phyloP scores from a whole-genome alignment of 2,888 invertebrate genomes.

The Andrena praecox region DNA sequence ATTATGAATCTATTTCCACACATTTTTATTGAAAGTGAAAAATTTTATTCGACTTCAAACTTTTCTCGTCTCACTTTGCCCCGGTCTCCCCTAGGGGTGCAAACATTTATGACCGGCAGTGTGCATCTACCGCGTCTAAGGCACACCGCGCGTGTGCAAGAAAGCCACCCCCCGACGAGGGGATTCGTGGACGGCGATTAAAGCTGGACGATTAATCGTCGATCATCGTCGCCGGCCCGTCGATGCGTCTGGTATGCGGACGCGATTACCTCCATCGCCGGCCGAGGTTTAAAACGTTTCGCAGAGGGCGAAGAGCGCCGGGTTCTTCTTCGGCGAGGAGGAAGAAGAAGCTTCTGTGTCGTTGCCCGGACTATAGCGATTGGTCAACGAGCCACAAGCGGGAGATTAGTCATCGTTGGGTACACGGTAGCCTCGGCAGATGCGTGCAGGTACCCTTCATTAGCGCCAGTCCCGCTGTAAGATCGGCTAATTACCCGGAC shows the following conservation, averaged over 20 bases:
- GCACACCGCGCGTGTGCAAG: not conserved
- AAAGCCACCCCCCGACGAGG: constrained; percentile 5
- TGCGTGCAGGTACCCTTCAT: constrained; percentile 75
- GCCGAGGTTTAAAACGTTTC: constrained; percentile 78
- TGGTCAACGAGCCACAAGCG: constrained; percentile 77
- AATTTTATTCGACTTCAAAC: too few species aligned
- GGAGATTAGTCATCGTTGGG: constrained; percentile 80
- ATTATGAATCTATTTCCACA: too few species aligned
- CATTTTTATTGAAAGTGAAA: too few species aligned
- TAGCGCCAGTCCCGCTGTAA: constrained; percentile 75
- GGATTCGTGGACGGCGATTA: constrained; percentile 72
- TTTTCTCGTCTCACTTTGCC: too few species aligned
- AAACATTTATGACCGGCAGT: too few species aligned
- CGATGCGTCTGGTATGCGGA: constrained; percentile 78
- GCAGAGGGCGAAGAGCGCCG: constrained; percentile 70
- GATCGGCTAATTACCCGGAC: constrained; percentile 76
- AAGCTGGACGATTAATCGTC: constrained; percentile 73
- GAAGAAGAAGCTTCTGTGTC: constrained; percentile 67
- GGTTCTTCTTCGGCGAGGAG: constrained; percentile 64
- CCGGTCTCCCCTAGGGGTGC: too few species aligned
- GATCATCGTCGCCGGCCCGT: constrained; percentile 72
- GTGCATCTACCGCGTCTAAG: too few species aligned
- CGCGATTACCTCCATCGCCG: constrained; percentile 81
- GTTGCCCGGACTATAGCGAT: constrained; percentile 80
- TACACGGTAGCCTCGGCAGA: constrained; percentile 67